Evolutionary conservation across 2,888 invertebrate species (phyloP).

Genomic region (Drosophila glabriapex): DNA sequence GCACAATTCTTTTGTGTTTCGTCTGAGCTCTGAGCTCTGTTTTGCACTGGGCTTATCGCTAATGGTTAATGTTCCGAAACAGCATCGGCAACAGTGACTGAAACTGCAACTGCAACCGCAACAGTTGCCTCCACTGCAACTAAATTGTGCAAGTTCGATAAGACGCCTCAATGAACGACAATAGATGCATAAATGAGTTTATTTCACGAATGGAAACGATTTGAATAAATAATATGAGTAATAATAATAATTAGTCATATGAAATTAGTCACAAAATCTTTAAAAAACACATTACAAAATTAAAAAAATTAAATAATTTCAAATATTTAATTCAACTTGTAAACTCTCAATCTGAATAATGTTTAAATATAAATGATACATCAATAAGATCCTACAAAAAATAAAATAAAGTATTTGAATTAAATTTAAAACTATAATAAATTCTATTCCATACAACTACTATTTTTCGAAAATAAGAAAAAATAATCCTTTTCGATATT

Average conservation of each 20-base stretch:
- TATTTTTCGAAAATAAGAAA: background rate
- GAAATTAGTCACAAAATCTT: too few species aligned
- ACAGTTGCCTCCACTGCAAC: background rate
- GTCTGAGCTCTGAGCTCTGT: constrained; percentile 32
- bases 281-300: background rate
- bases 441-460: accelerated
- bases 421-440: background rate
- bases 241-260: background rate
- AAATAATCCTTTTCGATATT: background rate
- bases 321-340: background rate
- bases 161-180: background rate
- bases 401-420: background rate
- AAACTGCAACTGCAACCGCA: constrained; percentile 6
- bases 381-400: background rate
- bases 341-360: too few species aligned
- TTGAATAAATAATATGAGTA: background rate
- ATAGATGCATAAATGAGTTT: background rate
- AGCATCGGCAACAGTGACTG: background rate
- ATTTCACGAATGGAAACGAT: background rate
- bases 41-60: constrained; percentile 56
- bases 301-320: background rate
- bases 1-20: constrained; percentile 45
- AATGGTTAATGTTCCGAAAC: constrained; percentile 5
- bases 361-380: too few species aligned
- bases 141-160: constrained; percentile 1